These are phyloP conservation scores for Himalopsyche kuldschensis DNA, from an alignment of 2,888 invertebrate genomes.

Conservation along the genomic window DNA sequence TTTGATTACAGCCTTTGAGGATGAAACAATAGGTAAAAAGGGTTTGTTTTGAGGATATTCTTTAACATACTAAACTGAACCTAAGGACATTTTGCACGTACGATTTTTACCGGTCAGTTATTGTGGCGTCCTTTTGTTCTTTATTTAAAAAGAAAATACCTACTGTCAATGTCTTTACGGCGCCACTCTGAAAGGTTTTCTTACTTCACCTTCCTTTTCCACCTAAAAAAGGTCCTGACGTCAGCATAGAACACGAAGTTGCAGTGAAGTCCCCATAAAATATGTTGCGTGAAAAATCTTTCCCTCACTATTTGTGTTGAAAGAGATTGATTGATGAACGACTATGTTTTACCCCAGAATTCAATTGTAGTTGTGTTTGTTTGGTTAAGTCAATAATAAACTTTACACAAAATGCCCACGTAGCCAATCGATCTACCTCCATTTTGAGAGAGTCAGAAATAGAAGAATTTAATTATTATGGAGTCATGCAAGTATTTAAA, in stretches of 20 bases:
- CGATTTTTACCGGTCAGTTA: constrained; percentile 19
- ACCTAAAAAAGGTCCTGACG: neutral
- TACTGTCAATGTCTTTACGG: neutral
- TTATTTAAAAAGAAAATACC: neutral
- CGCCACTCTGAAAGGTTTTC: neutral
- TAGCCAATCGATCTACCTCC: no score
- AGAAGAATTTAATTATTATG: no score
- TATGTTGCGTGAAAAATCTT: neutral
- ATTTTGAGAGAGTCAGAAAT: no score
- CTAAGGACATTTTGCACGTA: constrained; percentile 20
- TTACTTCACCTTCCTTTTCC: neutral
- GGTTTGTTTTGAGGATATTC: neutral
- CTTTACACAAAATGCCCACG: no score
- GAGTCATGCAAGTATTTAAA: no score
- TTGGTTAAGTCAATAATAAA: no score
- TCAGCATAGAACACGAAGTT: neutral
- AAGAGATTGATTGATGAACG: neutral
- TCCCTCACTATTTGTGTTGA: neutral
- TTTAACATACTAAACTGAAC: neutral
- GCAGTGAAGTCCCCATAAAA: neutral
- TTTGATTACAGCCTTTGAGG: no score
- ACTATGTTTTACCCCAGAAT: no score
- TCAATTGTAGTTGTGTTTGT: no score
- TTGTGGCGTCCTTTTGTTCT: constrained; percentile 11
- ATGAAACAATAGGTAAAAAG: neutral